phyloP scores from a whole-genome alignment of 2,797 vertebrate genomes.

The Pangasius mekongensis region DNA sequence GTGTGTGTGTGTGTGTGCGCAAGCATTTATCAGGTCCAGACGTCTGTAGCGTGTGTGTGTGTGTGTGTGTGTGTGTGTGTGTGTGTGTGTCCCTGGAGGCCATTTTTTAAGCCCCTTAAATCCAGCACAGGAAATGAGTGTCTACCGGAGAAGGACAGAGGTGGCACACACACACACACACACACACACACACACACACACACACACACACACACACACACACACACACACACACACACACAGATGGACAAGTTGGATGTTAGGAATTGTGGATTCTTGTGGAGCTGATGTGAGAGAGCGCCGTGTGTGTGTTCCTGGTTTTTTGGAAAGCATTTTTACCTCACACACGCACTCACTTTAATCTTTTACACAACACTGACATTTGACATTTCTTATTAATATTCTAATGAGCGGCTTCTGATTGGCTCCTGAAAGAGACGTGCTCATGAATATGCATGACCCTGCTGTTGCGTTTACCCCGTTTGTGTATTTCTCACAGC shows the following conservation, averaged over 20 bases:
- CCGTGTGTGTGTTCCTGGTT: constrained; percentile 44
- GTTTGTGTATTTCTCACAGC: neutral
- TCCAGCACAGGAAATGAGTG: constrained; percentile 78
- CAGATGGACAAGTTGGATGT: constrained; percentile 22
- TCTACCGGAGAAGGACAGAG: constrained; percentile 64
- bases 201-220: constrained; percentile 42
- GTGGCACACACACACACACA: constrained; percentile 29
- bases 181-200: constrained; percentile 48
- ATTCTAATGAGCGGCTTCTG: neutral
- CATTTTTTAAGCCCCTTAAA: constrained; percentile 72
- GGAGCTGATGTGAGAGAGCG: constrained; percentile 38
- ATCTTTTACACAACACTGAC: neutral
- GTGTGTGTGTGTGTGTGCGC: constrained; percentile 17
- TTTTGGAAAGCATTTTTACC: neutral
- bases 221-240: constrained; percentile 45
- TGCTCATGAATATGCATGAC: neutral
- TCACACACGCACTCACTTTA: neutral
- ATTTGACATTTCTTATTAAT: neutral
- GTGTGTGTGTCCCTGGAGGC: constrained; percentile 62
- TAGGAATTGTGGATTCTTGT: neutral
- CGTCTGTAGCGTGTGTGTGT: neutral
- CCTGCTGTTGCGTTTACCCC: no score
- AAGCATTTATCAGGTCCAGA: no score
- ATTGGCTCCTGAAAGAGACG: neutral
- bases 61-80: neutral